Percentiles rank a stretch among this genome's conserved stretches.
phyloP scores from a whole-genome alignment of 2,888 invertebrate genomes.

The Prosopocoilus inquinatus region DNA sequence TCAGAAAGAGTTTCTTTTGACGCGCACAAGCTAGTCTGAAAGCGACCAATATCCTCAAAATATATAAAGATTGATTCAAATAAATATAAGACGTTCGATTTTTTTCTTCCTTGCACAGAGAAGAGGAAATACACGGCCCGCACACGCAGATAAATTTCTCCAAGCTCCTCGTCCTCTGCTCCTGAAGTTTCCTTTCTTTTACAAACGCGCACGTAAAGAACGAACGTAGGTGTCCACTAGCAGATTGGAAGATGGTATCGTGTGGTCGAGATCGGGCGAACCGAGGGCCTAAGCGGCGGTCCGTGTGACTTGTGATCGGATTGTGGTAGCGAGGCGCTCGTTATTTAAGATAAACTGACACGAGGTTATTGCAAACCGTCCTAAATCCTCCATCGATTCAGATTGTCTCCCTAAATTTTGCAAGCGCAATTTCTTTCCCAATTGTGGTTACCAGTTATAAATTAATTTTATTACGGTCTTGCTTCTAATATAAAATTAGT shows the following conservation, averaged over 20 bases:
- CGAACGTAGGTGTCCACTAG: neutral
- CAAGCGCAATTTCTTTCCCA: neutral
- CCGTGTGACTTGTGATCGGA: constrained; percentile 9
- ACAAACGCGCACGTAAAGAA: neutral
- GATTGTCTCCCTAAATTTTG: neutral
- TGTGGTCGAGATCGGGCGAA: neutral
- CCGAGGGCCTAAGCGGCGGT: constrained; percentile 8
- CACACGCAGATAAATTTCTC: neutral
- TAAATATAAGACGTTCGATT: no score
- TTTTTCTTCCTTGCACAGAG: neutral
- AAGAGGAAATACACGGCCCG: neutral
- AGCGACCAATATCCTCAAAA: no score
- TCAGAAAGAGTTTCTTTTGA: no score
- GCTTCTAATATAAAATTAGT: neutral
- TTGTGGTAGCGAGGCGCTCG: constrained; percentile 13
- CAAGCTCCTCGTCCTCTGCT: no score
- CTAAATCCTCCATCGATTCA: constrained; percentile 16
- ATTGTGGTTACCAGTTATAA: neutral
- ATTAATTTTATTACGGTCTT: neutral
- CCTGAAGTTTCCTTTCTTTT: neutral
- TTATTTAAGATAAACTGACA: constrained; percentile 19
- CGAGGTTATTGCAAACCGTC: constrained; percentile 13
- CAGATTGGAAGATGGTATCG: neutral
- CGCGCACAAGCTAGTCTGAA: no score
- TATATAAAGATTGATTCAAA: no score